These are phyloP conservation scores for Rhinopomastus cyanomelas DNA, from an alignment of 2,113 vertebrate species.

Conservation along the genomic window DNA sequence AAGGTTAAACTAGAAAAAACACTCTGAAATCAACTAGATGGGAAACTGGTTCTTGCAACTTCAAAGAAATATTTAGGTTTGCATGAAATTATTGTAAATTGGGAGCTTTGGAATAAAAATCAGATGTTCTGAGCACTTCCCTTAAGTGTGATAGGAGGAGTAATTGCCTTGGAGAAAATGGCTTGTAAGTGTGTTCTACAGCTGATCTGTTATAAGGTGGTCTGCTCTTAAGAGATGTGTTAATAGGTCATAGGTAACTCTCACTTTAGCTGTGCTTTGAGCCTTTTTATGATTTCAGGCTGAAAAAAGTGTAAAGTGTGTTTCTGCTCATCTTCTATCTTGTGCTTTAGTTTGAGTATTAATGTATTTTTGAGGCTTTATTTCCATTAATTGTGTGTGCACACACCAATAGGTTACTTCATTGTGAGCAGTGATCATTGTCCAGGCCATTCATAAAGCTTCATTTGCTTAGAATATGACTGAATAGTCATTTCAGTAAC, in stretches of 20 bases:
- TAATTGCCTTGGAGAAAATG: neutral
- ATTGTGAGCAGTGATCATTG: neutral
- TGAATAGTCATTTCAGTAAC: neutral
- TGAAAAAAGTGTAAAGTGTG: neutral
- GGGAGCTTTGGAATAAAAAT: neutral
- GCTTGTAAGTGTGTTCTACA: accelerated
- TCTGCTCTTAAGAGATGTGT: neutral
- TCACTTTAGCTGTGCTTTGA: neutral
- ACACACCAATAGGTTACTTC: neutral
- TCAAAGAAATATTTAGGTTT: neutral
- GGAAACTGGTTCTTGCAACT: neutral
- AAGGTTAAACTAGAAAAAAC: neutral
- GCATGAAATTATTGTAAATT: neutral
- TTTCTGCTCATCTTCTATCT: neutral
- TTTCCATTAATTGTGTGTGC: neutral
- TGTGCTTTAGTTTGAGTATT: neutral
- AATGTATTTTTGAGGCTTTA: neutral
- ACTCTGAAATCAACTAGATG: neutral
- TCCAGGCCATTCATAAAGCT: neutral
- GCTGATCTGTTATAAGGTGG: neutral
- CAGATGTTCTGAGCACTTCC: neutral
- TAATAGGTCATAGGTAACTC: neutral
- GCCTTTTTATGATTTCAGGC: neutral
- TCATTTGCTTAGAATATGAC: neutral
- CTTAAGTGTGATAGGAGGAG: neutral